Evolutionary conservation across 2,113 vertebrate species (phyloP).

Genomic region (Chaenocephalus aceratus): DNA sequence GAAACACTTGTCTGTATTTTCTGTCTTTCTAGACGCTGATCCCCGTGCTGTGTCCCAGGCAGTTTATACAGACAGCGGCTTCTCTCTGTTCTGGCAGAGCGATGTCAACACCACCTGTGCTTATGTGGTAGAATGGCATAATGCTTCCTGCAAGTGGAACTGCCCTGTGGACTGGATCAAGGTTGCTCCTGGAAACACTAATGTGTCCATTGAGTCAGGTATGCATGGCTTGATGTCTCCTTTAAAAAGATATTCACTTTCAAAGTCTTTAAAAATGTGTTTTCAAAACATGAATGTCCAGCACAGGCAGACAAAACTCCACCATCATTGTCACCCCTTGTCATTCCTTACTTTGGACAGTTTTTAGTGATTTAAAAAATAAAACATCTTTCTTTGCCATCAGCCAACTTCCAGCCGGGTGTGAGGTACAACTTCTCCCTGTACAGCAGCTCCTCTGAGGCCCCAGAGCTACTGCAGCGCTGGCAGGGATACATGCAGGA

Average conservation of each 20-base stretch:
- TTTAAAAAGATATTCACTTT: not conserved
- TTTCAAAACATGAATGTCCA: not conserved
- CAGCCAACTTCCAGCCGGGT: constrained; percentile 76
- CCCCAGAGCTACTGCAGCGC: constrained; percentile 65
- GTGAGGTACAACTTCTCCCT: constrained; percentile 81
- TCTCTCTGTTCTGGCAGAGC: constrained; percentile 75
- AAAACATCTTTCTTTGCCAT: constrained; percentile 23
- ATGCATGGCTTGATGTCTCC: not conserved
- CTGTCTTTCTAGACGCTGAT: constrained; percentile 60
- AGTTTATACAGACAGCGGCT: constrained; percentile 39
- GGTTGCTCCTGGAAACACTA: constrained; percentile 62
- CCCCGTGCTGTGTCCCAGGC: constrained; percentile 27
- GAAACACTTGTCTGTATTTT: no score
- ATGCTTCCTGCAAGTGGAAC: constrained; percentile 54
- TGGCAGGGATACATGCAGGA: constrained; percentile 80
- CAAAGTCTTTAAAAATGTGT: not conserved
- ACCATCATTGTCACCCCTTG: not conserved
- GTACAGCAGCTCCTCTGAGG: constrained; percentile 71
- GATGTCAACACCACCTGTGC: constrained; percentile 60
- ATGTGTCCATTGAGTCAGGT: constrained; percentile 76
- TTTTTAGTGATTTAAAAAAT: not conserved
- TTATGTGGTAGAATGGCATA: constrained; percentile 80
- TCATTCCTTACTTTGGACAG: not conserved
- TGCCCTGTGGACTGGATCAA: constrained; percentile 79
- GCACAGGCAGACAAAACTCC: not conserved